These are phyloP conservation scores for Oreochromis mossambicus DNA, from an alignment of 2,797 vertebrate genomes.

Conservation along the genomic window DNA sequence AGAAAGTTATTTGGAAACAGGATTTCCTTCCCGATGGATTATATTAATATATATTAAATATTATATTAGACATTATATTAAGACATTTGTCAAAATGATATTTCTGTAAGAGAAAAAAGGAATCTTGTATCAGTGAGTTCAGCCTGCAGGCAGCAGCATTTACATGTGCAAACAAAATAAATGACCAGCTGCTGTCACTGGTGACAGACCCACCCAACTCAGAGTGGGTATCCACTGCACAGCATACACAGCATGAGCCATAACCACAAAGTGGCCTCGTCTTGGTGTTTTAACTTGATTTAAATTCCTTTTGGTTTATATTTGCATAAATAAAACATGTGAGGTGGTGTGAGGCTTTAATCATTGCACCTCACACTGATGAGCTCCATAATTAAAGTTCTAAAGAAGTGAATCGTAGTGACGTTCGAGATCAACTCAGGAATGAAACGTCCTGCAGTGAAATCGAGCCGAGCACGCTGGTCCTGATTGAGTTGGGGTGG, in stretches of 20 bases:
- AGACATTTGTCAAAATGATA: too few relatives aligned
- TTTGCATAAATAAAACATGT: background rate
- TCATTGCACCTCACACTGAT: fast-evolving
- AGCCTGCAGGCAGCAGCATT: background rate
- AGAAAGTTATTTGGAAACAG: background rate
- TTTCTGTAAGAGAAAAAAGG: too few relatives aligned
- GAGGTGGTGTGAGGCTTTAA: background rate
- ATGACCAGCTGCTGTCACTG: background rate
- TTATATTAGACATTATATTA: too few relatives aligned
- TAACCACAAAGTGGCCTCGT: background rate
- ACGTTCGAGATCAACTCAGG: background rate
- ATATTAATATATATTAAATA: too few relatives aligned
- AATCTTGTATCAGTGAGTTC: too few relatives aligned
- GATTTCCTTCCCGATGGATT: background rate
- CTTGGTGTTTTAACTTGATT: background rate
- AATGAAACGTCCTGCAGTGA: background rate
- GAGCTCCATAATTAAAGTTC: background rate
- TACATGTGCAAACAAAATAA: background rate
- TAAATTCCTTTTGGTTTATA: background rate
- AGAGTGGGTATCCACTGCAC: background rate
- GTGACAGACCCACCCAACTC: background rate
- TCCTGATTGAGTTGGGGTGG: background rate
- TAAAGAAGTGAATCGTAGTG: background rate
- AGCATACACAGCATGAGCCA: fast-evolving
- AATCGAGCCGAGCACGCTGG: background rate